Evolutionary conservation across 2,888 invertebrate species (phyloP), one percentile per base, ranked within the genome.

Genomic region (Byasa hedistus): DNA sequence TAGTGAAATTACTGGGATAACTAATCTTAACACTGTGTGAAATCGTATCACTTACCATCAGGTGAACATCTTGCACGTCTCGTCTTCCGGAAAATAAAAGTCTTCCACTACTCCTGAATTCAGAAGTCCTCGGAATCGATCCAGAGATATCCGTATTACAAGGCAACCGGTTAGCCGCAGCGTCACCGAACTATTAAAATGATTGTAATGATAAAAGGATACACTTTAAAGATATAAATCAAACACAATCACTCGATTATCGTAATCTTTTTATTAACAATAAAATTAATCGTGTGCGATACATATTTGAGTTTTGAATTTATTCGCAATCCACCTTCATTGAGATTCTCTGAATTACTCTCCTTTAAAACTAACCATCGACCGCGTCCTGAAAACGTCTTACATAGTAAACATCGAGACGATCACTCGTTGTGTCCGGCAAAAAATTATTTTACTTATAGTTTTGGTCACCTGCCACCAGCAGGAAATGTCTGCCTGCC

Each of bases 181-280:
- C 27, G 3, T 27, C 27, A 27, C n/a, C n/a, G n/a, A n/a, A 27
- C 27, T 8, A 27, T 4, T 36, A 36, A 36, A 8, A 39, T 1
- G 15, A 39, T n/a, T n/a, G n/a, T n/a, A 15, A 12, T 12, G 15
- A 39, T 15, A 39, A 39, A 48, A 48, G 19, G 3, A n/a, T 48
- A 1, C 10, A 44, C 48, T 21, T 27, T 62, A 57, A 39, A 15
- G 21, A 21, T 23, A 32, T 58, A 66, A 75, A 81, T 63, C 32
- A 63, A 80, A 82, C 72, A 63, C 75, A 71, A 19, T n/a, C 54
- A 69, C 77, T 70, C 69, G 83, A 82, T 86, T 83, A 88, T 87
- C 76, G 82, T 90, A 86, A 87, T 91, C 85, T 87, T 91, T 91
- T 90, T 90, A 91, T 86, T 91, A 91, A 91, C 91, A 91, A 91